phyloP scores from a whole-genome alignment of 2,888 invertebrate species.

The Netelia virgata region DNA sequence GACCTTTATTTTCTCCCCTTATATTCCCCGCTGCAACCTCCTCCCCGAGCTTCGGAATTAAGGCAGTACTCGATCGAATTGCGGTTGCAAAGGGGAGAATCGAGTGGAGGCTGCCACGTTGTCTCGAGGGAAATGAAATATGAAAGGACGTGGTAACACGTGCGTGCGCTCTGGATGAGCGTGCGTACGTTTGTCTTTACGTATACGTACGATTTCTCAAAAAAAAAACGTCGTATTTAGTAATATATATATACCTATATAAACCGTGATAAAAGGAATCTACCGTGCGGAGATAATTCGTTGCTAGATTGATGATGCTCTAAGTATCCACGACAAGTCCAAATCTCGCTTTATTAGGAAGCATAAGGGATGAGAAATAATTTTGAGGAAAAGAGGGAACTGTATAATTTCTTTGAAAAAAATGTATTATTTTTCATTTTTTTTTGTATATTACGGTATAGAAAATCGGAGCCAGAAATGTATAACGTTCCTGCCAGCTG shows the following conservation, averaged over 20 bases:
- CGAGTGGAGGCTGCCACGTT: neutral
- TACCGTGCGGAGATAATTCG: slow-evolving; percentile 8
- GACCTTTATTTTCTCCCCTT: neutral
- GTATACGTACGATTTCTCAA: no score
- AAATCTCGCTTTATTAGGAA: neutral
- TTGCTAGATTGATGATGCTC: slow-evolving; percentile 19
- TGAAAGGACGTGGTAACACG: neutral
- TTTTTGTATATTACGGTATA: no score
- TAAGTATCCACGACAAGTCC: neutral
- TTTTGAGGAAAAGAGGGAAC: neutral
- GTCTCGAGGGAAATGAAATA: slow-evolving; percentile 31
- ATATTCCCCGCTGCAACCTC: neutral
- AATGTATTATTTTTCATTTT: no score
- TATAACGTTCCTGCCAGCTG: neutral
- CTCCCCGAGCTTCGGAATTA: slow-evolving; percentile 18
- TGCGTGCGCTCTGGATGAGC: neutral
- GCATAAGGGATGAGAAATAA: slow-evolving; percentile 16
- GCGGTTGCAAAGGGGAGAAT: slow-evolving; percentile 8
- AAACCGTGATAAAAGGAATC: neutral
- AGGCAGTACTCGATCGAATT: slow-evolving; percentile 43
- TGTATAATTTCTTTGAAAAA: no score
- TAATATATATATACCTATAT: neutral
- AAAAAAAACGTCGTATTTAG: no score
- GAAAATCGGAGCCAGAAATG: no score
- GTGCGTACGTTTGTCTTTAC: neutral